Evolutionary conservation across 2,113 vertebrate genomes (phyloP).

Genomic region (Charina bottae): DNA sequence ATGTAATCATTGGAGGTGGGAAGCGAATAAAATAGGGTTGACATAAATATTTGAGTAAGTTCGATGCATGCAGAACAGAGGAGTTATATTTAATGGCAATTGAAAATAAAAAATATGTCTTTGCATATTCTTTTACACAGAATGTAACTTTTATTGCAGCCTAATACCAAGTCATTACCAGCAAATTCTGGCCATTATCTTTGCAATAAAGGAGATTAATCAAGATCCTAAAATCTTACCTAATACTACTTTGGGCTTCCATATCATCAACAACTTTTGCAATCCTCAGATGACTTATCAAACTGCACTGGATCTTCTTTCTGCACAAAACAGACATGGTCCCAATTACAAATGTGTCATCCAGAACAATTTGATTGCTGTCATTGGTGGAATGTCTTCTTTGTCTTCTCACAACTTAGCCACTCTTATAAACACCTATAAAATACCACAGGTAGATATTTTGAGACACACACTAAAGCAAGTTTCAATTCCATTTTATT

Average conservation of each 20-base stretch:
- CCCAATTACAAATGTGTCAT: not conserved
- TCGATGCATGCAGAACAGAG: no score
- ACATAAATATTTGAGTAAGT: no score
- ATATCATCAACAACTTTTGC: not conserved
- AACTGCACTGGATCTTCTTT: not conserved
- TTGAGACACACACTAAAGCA: not conserved
- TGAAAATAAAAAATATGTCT: no score
- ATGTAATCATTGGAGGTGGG: no score
- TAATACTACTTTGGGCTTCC: not conserved
- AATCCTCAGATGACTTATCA: not conserved
- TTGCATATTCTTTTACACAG: not conserved
- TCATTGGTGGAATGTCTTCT: not conserved
- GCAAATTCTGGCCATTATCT: not conserved
- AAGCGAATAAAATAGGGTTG: no score
- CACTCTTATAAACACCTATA: not conserved
- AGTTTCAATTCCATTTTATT: no score
- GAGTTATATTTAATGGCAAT: no score
- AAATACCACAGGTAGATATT: not conserved
- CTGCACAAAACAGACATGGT: not conserved
- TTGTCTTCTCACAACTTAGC: not conserved
- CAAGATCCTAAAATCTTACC: not conserved
- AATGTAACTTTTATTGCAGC: not conserved
- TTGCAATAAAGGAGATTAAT: constrained; percentile 1
- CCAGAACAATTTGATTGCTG: not conserved
- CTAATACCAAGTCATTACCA: not conserved